A percentile compares a stretch with the other conserved stretches of the same genome.
Conservation (phyloP, 2,113 vertebrate species). For the Mystacornis crossleyi region DNA sequence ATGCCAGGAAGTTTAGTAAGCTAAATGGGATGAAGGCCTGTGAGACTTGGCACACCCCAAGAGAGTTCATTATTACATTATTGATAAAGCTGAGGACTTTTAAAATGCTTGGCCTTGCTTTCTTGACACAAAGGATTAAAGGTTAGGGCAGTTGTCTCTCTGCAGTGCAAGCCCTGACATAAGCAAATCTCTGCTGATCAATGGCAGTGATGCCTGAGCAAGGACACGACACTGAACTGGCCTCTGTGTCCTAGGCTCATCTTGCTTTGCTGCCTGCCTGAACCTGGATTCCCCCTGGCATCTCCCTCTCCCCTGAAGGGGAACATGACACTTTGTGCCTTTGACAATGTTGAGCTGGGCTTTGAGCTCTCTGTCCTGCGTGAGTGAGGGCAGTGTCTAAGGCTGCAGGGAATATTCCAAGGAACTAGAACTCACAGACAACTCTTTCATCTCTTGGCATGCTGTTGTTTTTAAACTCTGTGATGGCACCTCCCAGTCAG, state of each 20-base stretch:
- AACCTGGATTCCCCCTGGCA: not conserved
- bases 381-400: not conserved
- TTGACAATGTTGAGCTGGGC: not conserved
- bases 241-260: not conserved
- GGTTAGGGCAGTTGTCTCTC: not conserved
- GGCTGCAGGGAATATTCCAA: not conserved
- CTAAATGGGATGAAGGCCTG: not conserved
- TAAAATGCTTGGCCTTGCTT: constrained; percentile 38
- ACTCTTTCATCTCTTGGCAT: not conserved
- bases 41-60: constrained; percentile 14
- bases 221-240: not conserved
- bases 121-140: constrained; percentile 23
- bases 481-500: not conserved
- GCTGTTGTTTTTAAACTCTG: not conserved
- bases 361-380: not conserved
- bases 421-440: not conserved
- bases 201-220: not conserved
- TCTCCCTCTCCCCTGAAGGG: not conserved
- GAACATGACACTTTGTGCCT: not conserved
- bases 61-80: constrained; percentile 61
- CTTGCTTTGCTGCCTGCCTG: not conserved
- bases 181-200: not conserved
- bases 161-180: not conserved
- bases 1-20: constrained; percentile 17
- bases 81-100: constrained; percentile 47